Evolutionary conservation across 2,888 invertebrate species (phyloP), one percentile per base, ranked within the genome.

Genomic region (Nomada ferruginata): DNA sequence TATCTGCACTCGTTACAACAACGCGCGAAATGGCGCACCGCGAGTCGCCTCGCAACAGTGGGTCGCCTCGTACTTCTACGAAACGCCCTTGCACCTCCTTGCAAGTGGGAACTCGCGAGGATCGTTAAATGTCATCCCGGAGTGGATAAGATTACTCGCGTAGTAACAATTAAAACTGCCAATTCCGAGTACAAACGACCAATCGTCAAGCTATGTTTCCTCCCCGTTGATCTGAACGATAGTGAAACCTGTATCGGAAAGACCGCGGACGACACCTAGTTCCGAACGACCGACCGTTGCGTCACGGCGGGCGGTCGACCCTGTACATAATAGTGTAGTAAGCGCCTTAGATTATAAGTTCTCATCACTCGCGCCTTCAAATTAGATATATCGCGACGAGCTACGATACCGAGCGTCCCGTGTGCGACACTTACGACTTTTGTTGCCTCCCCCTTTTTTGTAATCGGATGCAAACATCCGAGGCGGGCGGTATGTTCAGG

Each of bases 1-100:
- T 36, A 60, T 18, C 15, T 60, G 29, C 59, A 60, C 36, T 18
- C 59, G 36, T 18, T 60, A 26, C 59, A 60, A 60, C 59, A 60
- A 36, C 29, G 59, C 2, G 1, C 59, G 9, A 60, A 60, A 60
- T 60, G 59, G 59, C 15, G 36, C 18, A 36, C 18, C 2, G 59
- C 36, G 59, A 60, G 13, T 29, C 13, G 29, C 15, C 59, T 60
- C 15, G 59, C 59, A 1, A 60, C 29, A 29, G 36, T 60, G 29
- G 59, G 59, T 29, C 59, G 36, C 5, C 13, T 60, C 4, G 59
- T 60, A 2, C 59, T 59, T 13, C 29, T 60, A 4, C 59, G 36
- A 36, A 60, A 60, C 59, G 29, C 59, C 5, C 59, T 60, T 60
- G 36, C 59, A 0, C 36, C 36, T 60, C 59, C 29, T 5, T 60